Conservation (phyloP, 92 coral and sea anemone species). For the Blastomussa wellsi region DNA sequence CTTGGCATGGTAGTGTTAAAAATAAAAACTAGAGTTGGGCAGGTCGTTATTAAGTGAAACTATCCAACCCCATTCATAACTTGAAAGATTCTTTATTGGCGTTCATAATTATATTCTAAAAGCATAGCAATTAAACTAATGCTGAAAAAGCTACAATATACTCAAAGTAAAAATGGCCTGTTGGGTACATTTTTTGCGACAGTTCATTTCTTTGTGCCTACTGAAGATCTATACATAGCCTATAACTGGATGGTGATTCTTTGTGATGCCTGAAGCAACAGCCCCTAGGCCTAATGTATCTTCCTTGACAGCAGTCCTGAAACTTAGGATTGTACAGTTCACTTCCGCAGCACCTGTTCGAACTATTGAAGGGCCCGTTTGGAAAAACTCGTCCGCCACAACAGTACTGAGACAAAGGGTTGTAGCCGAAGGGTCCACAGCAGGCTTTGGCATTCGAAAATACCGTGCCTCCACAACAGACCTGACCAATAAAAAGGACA, state of each 20-base stretch:
- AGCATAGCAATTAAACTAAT: neutral
- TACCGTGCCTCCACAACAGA: neutral
- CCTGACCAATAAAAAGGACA: neutral
- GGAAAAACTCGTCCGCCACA: neutral
- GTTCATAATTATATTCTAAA: too few relatives aligned
- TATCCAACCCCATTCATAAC: too few relatives aligned
- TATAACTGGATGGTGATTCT: neutral
- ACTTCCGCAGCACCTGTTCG: slow-evolving; percentile 2
- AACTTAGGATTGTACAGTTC: neutral
- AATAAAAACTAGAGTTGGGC: too few relatives aligned
- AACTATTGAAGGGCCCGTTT: neutral
- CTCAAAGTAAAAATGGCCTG: neutral
- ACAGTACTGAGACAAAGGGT: neutral
- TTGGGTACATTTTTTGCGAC: neutral
- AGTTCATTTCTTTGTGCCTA: neutral
- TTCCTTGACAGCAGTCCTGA: neutral
- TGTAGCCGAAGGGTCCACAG: neutral
- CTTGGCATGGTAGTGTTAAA: too few relatives aligned
- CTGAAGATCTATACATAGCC: neutral
- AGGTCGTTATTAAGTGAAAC: too few relatives aligned
- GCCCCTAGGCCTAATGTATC: neutral
- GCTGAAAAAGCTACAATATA: neutral
- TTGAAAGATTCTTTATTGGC: too few relatives aligned
- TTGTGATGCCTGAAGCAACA: neutral
- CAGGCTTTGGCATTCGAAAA: neutral